Evolutionary conservation across 2,797 vertebrate species (phyloP).

Genomic region (Rallus crepitans): DNA sequence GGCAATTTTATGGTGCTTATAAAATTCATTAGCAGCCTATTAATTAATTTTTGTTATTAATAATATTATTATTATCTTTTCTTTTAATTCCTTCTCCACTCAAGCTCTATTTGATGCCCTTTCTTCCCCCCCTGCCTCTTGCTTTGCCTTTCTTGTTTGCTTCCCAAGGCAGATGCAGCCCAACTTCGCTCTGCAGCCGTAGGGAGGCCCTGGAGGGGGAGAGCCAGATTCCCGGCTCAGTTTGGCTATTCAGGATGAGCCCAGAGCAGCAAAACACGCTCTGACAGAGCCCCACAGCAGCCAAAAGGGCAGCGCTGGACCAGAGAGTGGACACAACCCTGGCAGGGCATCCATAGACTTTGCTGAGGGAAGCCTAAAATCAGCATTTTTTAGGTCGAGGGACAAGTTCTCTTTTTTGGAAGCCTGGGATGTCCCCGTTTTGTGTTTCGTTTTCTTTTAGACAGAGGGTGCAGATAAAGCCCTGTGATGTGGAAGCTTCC

Average conservation of each 20-base stretch:
- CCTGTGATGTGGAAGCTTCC: neutral
- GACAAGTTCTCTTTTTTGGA: neutral
- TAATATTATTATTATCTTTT: conserved; percentile 9
- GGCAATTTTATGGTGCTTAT: conserved; percentile 66
- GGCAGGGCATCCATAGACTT: fast-evolving
- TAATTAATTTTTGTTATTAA: conserved; percentile 55
- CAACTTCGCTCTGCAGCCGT: neutral
- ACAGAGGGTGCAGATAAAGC: neutral
- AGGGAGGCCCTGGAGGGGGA: neutral
- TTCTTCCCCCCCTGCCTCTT: neutral
- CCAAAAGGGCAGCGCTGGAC: neutral
- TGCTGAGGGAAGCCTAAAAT: neutral
- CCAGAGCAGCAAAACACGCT: neutral
- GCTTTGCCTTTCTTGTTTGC: neutral
- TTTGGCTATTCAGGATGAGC: neutral
- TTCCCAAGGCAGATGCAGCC: neutral
- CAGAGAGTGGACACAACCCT: neutral
- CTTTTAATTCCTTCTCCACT: neutral
- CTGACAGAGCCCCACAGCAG: fast-evolving
- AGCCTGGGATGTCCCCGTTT: neutral
- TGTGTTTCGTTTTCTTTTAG: neutral
- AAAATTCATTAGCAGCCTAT: conserved; percentile 48
- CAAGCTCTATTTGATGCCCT: neutral
- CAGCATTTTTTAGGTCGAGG: neutral
- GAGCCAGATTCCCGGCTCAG: fast-evolving